Evolutionary conservation across 2,888 invertebrate species (phyloP).

Genomic region (Microctonus hyperodae): DNA sequence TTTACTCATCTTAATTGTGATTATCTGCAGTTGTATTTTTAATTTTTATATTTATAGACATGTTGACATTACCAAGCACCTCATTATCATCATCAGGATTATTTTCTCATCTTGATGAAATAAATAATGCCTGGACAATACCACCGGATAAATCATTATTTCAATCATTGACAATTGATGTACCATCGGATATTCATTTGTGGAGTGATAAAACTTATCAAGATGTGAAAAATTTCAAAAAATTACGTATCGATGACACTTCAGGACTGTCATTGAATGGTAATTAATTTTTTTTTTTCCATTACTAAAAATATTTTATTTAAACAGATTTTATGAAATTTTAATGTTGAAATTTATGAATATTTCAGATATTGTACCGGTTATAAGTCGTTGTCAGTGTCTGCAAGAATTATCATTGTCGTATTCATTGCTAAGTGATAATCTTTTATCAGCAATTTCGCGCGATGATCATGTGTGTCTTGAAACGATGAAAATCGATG

Average conservation of each 20-base stretch:
- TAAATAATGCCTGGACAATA: slow-evolving; percentile 47
- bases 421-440: slow-evolving; percentile 58
- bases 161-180: slow-evolving; percentile 42
- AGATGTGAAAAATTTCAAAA: slow-evolving; percentile 47
- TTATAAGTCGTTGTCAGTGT: slow-evolving; percentile 49
- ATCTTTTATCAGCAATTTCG: slow-evolving; percentile 53
- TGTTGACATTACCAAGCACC: slow-evolving; percentile 43
- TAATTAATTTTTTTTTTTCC: slow-evolving; percentile 29
- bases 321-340: background rate
- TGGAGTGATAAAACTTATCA: slow-evolving; percentile 41
- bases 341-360: background rate
- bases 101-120: slow-evolving; percentile 43
- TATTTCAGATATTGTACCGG: slow-evolving; percentile 50
- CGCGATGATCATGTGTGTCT: slow-evolving; percentile 46
- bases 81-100: slow-evolving; percentile 28
- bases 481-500: slow-evolving; percentile 55
- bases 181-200: slow-evolving; percentile 39
- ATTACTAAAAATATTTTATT: background rate
- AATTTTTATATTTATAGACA: slow-evolving; percentile 35
- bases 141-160: slow-evolving; percentile 43
- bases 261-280: slow-evolving; percentile 52
- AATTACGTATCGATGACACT: slow-evolving; percentile 49
- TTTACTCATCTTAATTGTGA: background rate
- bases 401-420: slow-evolving; percentile 57
- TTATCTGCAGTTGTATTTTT: background rate